These are phyloP conservation scores for Baronia brevicornis DNA, from an alignment of 2,888 invertebrate genomes.

Conservation along the genomic window DNA sequence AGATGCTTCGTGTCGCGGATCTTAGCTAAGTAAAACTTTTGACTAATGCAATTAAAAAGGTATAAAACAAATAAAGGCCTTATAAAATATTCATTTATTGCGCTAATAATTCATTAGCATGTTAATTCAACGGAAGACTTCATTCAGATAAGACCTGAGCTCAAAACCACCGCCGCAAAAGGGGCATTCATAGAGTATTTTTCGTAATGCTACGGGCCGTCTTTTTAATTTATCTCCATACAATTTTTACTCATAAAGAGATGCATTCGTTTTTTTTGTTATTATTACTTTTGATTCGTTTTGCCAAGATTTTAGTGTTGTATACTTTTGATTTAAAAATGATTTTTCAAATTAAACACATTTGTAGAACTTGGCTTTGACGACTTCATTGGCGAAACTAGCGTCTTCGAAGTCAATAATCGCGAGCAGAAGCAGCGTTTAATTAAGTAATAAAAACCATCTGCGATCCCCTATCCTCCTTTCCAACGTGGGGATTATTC, in stretches of 20 bases:
- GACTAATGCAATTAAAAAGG: neutral
- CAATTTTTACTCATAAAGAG: conserved; percentile 16
- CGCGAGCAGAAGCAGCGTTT: too few relatives aligned
- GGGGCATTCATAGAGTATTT: conserved; percentile 2
- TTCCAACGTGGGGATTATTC: too few relatives aligned
- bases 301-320: too few relatives aligned
- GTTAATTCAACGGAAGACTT: conserved; percentile 7
- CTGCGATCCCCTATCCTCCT: too few relatives aligned
- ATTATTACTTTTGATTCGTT: conserved; percentile 12
- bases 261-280: conserved; percentile 16
- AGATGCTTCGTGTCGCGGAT: too few relatives aligned
- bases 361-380: too few relatives aligned
- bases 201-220: conserved; percentile 3
- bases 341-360: too few relatives aligned
- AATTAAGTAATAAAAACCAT: too few relatives aligned
- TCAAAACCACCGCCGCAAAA: neutral
- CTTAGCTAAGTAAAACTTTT: too few relatives aligned
- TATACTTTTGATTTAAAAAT: too few relatives aligned
- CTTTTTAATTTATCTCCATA: conserved; percentile 21
- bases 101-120: conserved; percentile 4
- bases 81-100: conserved; percentile 9
- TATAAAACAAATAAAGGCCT: neutral
- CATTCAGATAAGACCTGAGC: conserved; percentile 4
- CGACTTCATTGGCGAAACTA: too few relatives aligned
- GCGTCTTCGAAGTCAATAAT: too few relatives aligned